phyloP scores from a whole-genome alignment of 2,113 vertebrate species.

The Phaethon lepturus region DNA sequence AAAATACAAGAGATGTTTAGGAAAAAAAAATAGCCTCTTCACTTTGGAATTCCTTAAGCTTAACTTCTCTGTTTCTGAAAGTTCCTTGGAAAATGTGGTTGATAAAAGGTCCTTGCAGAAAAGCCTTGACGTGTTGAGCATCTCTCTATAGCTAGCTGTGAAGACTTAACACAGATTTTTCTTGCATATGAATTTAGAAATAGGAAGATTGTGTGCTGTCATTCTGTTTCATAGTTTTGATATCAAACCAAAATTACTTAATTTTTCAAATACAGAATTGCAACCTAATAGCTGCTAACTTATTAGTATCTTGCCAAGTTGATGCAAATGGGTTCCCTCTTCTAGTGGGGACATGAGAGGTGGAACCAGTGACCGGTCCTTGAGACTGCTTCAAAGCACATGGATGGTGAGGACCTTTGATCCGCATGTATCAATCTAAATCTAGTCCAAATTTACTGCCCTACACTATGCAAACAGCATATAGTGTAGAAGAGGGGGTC shows the following conservation, averaged over 20 bases:
- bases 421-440: background rate
- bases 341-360: background rate
- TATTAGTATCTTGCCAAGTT: background rate
- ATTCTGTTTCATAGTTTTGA: background rate
- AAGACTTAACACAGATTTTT: background rate
- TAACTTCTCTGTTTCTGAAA: background rate
- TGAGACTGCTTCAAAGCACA: background rate
- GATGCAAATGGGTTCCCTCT: background rate
- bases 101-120: background rate
- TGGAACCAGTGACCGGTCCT: rapidly evolving
- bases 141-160: background rate
- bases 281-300: background rate
- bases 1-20: background rate
- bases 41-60: background rate
- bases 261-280: background rate
- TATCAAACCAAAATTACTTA: background rate
- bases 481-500: background rate
- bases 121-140: background rate
- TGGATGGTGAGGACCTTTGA: background rate
- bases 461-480: background rate
- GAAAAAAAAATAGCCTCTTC: background rate
- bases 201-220: background rate
- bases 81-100: background rate
- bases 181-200: background rate
- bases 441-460: background rate